Evolutionary conservation across 1,140 invertebrate genomes (phyloP).

Genomic region (Stegodyphus dumicola): DNA sequence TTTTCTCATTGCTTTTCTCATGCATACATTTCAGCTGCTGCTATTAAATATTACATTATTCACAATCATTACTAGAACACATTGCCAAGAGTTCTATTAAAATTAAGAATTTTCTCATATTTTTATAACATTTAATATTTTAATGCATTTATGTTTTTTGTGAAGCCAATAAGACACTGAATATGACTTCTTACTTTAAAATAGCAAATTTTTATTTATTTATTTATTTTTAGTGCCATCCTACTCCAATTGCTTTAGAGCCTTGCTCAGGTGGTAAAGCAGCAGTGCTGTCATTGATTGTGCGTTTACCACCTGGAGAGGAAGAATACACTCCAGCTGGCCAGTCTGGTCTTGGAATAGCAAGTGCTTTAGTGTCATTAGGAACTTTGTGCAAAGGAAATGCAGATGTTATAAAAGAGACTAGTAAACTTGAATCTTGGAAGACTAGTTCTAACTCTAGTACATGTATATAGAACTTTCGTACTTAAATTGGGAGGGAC

Average conservation of each 20-base stretch:
- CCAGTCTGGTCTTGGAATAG: slow-evolving; percentile 79
- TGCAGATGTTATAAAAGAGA: slow-evolving; percentile 61
- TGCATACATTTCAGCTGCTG: no score
- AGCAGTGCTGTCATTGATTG: slow-evolving; percentile 90
- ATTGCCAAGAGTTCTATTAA: no score
- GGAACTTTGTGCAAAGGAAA: slow-evolving; percentile 69
- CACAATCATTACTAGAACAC: no score
- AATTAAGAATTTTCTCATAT: no score
- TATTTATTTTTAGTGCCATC: slow-evolving; percentile 74
- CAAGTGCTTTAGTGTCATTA: slow-evolving; percentile 85
- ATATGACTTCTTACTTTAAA: neutral
- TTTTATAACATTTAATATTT: no score
- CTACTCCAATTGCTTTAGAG: slow-evolving; percentile 93
- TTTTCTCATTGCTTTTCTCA: no score
- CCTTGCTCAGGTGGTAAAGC: slow-evolving; percentile 90
- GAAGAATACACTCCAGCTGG: slow-evolving; percentile 59
- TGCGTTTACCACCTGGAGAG: slow-evolving; percentile 77
- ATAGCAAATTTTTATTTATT: neutral
- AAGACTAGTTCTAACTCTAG: slow-evolving; percentile 58
- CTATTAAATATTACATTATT: no score
- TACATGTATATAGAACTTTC: slow-evolving; percentile 59
- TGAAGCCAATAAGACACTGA: no score
- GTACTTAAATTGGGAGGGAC: slow-evolving; percentile 45
- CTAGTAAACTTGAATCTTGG: slow-evolving; percentile 60
- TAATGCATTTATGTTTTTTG: no score